Base-by-base conservation (phyloP, 2,797 vertebrate species). In the Dryobates pubescens region DNA sequence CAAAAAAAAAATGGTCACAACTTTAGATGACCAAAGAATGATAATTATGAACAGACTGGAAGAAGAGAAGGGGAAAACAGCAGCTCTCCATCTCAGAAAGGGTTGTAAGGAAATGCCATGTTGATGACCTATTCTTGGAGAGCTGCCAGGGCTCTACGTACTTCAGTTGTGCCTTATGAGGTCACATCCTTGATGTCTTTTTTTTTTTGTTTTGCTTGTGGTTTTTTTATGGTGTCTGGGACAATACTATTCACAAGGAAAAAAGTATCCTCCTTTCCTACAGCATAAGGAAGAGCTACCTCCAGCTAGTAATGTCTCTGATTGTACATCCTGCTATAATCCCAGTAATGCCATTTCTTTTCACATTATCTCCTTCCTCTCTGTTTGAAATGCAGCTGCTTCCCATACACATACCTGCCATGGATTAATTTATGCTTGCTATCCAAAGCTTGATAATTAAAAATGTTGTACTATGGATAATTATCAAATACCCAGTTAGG, bases 51-150 rank as follows among this genome's bases (percentile, higher is more conserved):
- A 69, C 0, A 1, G 41, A 51, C 0, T 71, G 7, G 47, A 67
- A n/a, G 41, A 59, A 85, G 56, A 36, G 58, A 93, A 86, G 34
- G 36, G 27, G 70, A 78, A 91, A 86, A 86, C 0, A 61, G 63
- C 43, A 83, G 53, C 29, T 78, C 72, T 32, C 82, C 63, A 30
- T 53, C 2, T 4, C 22, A 45, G 53, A 72, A 72, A 83, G 61
- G 19, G 27, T 17, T 61, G 24, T 26, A 86, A 95, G 92, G 93
- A 95, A 96, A 96, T 95, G 71, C 89, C 87, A 75, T 29, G 53
- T 22, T 49, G 82, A 70, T 77, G 79, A 90, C 51, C 58, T 90
- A 54, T 7, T 80, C 56, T 43, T 93, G 84, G 61, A 82, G 1
- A 76, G 84, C 29, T 87, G 84, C 82, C 87, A 79, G 70, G 32